phyloP scores from a whole-genome alignment of 2,888 invertebrate genomes.

The Ectropis crepuscularia region DNA sequence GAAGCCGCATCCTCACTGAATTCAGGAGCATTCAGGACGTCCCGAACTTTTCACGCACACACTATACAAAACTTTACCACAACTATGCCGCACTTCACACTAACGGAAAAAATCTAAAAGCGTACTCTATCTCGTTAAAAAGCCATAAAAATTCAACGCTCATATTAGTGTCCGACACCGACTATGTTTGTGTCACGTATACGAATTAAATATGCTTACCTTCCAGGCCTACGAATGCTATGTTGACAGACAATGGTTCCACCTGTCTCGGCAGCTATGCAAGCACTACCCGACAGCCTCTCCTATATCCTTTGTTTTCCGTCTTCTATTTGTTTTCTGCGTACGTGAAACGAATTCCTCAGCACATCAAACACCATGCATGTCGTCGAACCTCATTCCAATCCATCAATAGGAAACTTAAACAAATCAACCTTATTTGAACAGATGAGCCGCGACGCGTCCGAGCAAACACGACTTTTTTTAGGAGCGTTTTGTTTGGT shows the following conservation, averaged over 20 bases:
- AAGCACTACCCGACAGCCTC: conserved; percentile 67
- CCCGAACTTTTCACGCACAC: conserved; percentile 51
- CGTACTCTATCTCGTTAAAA: conserved; percentile 13
- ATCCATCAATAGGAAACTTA: conserved; percentile 77
- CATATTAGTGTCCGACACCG: conserved; percentile 14
- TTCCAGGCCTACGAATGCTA: conserved; percentile 58
- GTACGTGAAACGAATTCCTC: conserved; percentile 78
- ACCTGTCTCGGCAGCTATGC: conserved; percentile 77
- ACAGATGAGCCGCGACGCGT: conserved; percentile 66
- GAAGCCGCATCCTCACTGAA: conserved; percentile 70
- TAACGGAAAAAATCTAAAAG: conserved; percentile 2
- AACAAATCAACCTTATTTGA: conserved; percentile 72
- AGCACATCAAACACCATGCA: conserved; percentile 70
- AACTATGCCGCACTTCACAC: conserved; percentile 13
- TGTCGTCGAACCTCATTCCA: conserved; percentile 71
- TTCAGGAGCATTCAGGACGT: conserved; percentile 43
- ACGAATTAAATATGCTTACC: conserved; percentile 60
- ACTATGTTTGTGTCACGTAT: conserved; percentile 28
- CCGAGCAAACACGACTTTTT: conserved; percentile 52
- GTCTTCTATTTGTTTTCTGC: conserved; percentile 75
- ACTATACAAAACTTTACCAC: conserved; percentile 34
- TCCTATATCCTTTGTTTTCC: conserved; percentile 75
- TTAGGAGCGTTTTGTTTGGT: conserved; percentile 40
- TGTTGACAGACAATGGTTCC: conserved; percentile 63
- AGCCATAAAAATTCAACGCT: conserved; percentile 24